phyloP scores from a whole-genome alignment of 2,797 vertebrate species.

The Threskiornis aethiopicus region DNA sequence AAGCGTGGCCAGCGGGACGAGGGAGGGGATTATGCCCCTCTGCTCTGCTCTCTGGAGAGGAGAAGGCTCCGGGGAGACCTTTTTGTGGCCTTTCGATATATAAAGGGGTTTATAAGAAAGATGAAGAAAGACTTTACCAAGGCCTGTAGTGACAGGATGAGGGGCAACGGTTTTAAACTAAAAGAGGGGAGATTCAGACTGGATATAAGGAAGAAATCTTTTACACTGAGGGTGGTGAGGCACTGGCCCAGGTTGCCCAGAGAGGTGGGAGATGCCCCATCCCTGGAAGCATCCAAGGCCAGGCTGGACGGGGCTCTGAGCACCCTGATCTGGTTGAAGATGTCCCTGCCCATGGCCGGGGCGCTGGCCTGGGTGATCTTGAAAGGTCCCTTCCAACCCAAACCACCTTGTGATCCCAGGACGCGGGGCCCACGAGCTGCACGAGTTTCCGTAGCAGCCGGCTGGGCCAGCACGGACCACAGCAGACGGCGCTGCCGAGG shows the following conservation, averaged over 20 bases:
- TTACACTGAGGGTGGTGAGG: rapidly evolving
- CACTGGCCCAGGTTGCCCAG: neutral
- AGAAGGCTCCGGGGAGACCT: neutral
- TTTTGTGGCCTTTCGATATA: neutral
- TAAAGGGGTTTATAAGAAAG: neutral
- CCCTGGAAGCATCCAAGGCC: neutral
- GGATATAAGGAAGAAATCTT: rapidly evolving
- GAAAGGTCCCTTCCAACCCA: neutral
- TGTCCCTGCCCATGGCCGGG: neutral
- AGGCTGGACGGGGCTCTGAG: neutral
- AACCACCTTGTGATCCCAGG: neutral
- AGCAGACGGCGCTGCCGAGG: rapidly evolving
- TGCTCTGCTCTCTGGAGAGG: neutral
- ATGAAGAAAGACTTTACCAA: too few relatives aligned
- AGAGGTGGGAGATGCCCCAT: neutral
- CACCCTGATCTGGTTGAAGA: rapidly evolving
- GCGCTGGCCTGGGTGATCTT: rapidly evolving
- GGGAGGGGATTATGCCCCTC: neutral
- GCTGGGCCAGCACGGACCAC: neutral
- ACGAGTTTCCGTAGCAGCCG: neutral
- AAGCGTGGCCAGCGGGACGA: neutral
- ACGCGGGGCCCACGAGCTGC: neutral
- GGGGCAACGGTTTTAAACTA: neutral
- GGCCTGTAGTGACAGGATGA: neutral
- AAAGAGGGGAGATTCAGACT: neutral